Base-by-base conservation (phyloP, 2,113 vertebrate genomes). In the Phasianus colchicus region DNA sequence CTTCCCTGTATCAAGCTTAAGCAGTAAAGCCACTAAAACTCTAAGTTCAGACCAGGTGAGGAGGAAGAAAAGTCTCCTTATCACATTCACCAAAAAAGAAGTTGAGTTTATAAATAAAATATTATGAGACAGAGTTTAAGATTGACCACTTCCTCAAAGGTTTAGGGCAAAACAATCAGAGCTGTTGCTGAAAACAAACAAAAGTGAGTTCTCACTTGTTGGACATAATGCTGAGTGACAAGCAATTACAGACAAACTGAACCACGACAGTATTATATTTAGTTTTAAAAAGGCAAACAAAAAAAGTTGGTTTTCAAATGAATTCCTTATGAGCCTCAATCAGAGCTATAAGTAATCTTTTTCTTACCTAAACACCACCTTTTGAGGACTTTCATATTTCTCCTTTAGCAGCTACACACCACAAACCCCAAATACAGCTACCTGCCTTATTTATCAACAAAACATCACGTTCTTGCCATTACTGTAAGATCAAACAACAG, bases 61-160 rank as follows among this genome's bases (percentile, higher is more conserved):
- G 14, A 45, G 52, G 34, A 54, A 32, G 9, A 89, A 67, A 63
- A 57, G 70, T n/a, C n/a, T 94, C 42, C 40, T 40, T 5, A 40
- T 16, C 48, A 57, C 43, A 8, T 43, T 48, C 54, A 50, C 29
- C 80, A n/a, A 47, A 74, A 95, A 95, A 95, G 73, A 92, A 95
- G 50, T 27, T 14, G 36, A 58, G 47, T 25, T 80, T 67, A 64
- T 11, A 43, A 64, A 71, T 63, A 86, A 50, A 60, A 63, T 1
- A 24, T 43, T 50, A 38, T 69, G 91, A 92, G 89, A 91, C 22
- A 11, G 6, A 32, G 40, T 69, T 83, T n/a, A 65, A 87, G 60
- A 40, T 72, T 63, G 48, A 95, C 75, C 22, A 50, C 74, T 95
- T 95, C 83, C 86, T 90, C 30, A 71, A 91, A 72, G 11, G 60